Evolutionary conservation across 2,888 invertebrate genomes (phyloP).

Genomic region (Rhagonycha fulva): DNA sequence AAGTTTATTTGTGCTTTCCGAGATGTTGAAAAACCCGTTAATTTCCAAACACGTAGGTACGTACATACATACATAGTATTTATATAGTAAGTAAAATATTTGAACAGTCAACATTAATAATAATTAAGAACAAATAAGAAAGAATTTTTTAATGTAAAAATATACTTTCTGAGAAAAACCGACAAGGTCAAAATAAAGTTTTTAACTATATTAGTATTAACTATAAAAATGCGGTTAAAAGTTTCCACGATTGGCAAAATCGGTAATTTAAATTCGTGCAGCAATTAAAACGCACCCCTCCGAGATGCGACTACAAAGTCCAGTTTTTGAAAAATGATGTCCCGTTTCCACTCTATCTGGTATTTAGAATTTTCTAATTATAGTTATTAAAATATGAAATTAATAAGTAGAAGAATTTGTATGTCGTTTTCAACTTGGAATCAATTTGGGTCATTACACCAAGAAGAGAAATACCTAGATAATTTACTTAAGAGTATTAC

Average conservation of each 20-base stretch:
- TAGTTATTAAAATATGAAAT: neutral
- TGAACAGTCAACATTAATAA: neutral
- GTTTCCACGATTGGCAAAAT: neutral
- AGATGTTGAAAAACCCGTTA: neutral
- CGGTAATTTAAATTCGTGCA: neutral
- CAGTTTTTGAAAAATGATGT: neutral
- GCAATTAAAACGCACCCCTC: neutral
- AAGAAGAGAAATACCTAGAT: conserved; percentile 11
- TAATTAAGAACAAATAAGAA: neutral
- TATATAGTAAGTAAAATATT: neutral
- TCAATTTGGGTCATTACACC: conserved; percentile 38
- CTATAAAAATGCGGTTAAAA: neutral
- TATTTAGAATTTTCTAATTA: neutral
- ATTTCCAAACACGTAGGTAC: neutral
- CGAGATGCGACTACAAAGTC: neutral
- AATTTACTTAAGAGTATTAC: conserved; percentile 22
- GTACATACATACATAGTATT: neutral
- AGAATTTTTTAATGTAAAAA: neutral
- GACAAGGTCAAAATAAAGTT: neutral
- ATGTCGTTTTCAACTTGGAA: conserved; percentile 30
- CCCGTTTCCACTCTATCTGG: neutral
- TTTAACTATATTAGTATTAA: too few species aligned
- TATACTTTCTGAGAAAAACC: neutral
- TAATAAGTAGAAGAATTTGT: conserved; percentile 28
- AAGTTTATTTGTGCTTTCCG: neutral